These are phyloP conservation scores for Dinocampus coccinellae DNA, from an alignment of 2,888 invertebrate genomes.

Conservation along the genomic window DNA sequence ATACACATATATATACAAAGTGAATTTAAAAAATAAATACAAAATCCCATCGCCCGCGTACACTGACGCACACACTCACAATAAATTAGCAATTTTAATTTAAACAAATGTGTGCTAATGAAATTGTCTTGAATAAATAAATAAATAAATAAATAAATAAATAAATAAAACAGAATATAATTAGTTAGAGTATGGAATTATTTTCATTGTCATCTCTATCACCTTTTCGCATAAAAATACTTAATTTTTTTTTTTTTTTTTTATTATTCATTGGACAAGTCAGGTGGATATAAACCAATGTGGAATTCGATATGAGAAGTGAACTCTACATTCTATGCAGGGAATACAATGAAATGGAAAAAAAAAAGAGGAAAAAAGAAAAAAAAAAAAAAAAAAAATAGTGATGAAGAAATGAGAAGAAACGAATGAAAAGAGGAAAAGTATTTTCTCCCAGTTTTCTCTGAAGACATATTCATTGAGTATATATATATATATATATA, in stretches of 20 bases:
- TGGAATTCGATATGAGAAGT: slow-evolving; percentile 42
- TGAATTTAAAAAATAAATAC: too few relatives aligned
- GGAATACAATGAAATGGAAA: not conserved
- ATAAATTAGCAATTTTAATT: not conserved
- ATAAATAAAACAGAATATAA: too few relatives aligned
- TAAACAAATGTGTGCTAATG: not conserved
- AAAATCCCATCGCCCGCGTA: too few relatives aligned
- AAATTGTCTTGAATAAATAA: not conserved
- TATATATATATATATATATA: too few relatives aligned
- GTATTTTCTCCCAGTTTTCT: slow-evolving; percentile 9
- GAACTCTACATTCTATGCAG: slow-evolving; percentile 28
- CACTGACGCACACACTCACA: too few relatives aligned
- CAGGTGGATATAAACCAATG: slow-evolving; percentile 25
- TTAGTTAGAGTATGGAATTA: not conserved
- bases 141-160: not conserved
- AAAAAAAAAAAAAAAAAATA: not conserved
- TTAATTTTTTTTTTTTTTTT: not conserved
- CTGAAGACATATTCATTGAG: not conserved
- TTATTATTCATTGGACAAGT: slow-evolving; percentile 15
- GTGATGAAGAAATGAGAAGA: not conserved
- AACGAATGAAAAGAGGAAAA: slow-evolving; percentile 20
- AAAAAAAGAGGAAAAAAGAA: not conserved
- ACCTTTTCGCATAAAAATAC: not conserved
- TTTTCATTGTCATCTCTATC: too few relatives aligned
- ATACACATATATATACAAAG: too few relatives aligned